Percentiles rank a stretch among this genome's conserved stretches.
Evolutionary conservation across 2,888 invertebrate species (phyloP).

Genomic region (Blastobasis adustella): DNA sequence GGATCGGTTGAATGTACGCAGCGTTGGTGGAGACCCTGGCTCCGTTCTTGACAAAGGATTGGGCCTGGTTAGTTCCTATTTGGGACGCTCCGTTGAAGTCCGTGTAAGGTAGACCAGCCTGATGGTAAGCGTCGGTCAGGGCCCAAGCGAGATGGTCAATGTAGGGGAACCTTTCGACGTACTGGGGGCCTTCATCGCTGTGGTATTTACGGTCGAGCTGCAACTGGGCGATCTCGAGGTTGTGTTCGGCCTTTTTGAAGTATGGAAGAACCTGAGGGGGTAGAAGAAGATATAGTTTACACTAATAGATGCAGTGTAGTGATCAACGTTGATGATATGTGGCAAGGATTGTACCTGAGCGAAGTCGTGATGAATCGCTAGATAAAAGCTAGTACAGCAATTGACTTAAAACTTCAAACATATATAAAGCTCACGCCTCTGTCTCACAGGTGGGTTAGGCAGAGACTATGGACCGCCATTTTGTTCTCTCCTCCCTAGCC

Average conservation of each 20-base stretch:
- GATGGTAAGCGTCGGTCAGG: conserved; percentile 71
- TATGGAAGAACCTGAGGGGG: conserved; percentile 74
- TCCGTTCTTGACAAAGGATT: conserved; percentile 71
- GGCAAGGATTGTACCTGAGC: no score
- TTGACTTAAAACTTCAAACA: no score
- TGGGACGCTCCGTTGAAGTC: conserved; percentile 73
- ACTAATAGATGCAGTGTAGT: no score
- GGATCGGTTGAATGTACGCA: conserved; percentile 79
- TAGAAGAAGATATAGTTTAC: no score
- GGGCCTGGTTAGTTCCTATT: conserved; percentile 73
- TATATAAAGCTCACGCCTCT: no score
- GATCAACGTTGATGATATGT: no score
- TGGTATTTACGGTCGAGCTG: conserved; percentile 71
- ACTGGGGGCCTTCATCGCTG: conserved; percentile 73
- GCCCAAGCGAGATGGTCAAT: conserved; percentile 71
- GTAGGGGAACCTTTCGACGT: conserved; percentile 76
- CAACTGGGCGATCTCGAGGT: conserved; percentile 61
- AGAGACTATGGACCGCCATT: no score
- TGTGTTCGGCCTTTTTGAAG: conserved; percentile 78
- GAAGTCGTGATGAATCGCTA: no score
- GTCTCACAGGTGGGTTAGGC: no score
- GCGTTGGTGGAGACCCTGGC: conserved; percentile 75
- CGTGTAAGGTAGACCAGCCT: conserved; percentile 70
- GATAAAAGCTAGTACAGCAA: no score
- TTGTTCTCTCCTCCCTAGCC: no score